Conservation (phyloP, 2,888 invertebrate genomes). For the Lepeophtheirus nordmannii region DNA sequence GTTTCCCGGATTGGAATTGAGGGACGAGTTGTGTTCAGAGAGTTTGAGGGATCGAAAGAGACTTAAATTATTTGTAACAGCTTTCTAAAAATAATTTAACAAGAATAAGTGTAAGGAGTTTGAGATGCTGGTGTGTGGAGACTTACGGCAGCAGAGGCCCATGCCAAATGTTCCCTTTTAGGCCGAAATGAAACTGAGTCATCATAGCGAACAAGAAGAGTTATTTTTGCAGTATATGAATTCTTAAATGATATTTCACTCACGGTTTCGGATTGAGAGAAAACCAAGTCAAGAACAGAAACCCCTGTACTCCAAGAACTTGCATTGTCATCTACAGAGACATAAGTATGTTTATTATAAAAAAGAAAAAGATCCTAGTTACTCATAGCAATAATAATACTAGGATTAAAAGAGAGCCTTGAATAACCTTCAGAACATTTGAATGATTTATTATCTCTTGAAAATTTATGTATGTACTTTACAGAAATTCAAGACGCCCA, state of each 20-base stretch:
- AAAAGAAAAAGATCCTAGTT: neutral
- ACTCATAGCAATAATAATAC: neutral
- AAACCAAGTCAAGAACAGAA: conserved; percentile 11
- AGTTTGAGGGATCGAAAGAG: neutral
- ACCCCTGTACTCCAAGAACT: conserved; percentile 1
- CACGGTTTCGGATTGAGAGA: conserved; percentile 20
- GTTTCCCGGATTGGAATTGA: no score
- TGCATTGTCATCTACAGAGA: neutral
- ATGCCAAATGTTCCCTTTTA: conserved; percentile 22
- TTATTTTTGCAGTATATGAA: conserved; percentile 16
- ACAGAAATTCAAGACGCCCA: no score
- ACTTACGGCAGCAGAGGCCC: conserved; percentile 21
- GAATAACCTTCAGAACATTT: no score
- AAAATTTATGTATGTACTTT: no score
- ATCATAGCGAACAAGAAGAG: conserved; percentile 15
- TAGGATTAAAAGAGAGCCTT: neutral
- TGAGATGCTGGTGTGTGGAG: neutral
- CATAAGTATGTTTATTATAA: neutral
- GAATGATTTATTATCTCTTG: no score
- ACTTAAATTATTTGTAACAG: neutral
- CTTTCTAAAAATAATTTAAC: neutral
- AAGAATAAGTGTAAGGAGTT: neutral
- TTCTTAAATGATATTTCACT: conserved; percentile 18
- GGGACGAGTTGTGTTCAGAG: neutral
- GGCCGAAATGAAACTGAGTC: conserved; percentile 15